phyloP scores from a whole-genome alignment of 2,888 invertebrate genomes.

The Drosophila falleni region DNA sequence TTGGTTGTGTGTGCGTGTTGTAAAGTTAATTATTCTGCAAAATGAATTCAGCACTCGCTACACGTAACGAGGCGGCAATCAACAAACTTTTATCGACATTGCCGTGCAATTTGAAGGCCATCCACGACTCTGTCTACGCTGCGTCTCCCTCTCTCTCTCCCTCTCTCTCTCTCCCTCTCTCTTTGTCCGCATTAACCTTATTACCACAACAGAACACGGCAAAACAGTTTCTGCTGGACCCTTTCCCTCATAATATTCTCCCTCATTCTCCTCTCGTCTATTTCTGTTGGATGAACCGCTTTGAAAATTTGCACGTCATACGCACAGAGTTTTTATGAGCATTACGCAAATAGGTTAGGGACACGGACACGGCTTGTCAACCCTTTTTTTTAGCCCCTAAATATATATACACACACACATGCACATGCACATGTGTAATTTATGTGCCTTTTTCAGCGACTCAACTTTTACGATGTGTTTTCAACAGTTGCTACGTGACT shows the following conservation, averaged over 20 bases:
- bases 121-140: constrained; percentile 27
- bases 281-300: constrained; percentile 50
- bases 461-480: constrained; percentile 75
- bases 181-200: constrained; percentile 67
- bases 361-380: constrained; percentile 30
- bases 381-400: constrained; percentile 44
- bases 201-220: constrained; percentile 57
- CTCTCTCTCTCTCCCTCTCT: background rate
- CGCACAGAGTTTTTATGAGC: constrained; percentile 64
- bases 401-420: constrained; percentile 3
- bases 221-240: constrained; percentile 43
- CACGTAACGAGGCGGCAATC: constrained; percentile 58
- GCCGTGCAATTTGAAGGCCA: constrained; percentile 53
- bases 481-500: constrained; percentile 77
- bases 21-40: constrained; percentile 68
- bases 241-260: constrained; percentile 53
- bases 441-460: constrained; percentile 41
- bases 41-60: constrained; percentile 66
- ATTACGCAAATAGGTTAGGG: constrained; percentile 45
- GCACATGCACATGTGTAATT: constrained; percentile 19
- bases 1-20: constrained; percentile 18
- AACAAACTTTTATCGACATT: constrained; percentile 58
- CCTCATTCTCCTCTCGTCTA: constrained; percentile 1
- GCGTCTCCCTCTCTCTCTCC: background rate
- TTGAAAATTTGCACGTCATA: constrained; percentile 76